Conservation (phyloP, 1,140 invertebrate genomes). For the Habropoda laboriosa region DNA sequence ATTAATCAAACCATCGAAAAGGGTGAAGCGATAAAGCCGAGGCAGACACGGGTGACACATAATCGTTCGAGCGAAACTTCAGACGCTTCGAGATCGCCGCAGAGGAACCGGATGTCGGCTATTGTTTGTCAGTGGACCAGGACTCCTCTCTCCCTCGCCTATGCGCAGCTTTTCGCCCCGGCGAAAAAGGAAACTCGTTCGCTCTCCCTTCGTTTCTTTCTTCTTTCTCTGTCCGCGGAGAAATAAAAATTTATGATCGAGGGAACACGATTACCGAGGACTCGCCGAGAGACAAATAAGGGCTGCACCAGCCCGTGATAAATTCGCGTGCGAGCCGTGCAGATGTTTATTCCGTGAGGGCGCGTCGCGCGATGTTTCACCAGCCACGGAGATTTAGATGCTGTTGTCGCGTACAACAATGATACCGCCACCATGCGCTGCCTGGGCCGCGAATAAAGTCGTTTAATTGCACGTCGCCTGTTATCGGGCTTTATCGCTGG, state of each 20-base stretch:
- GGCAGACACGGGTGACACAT: not conserved
- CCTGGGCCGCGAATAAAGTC: not conserved
- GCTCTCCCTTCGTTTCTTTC: not conserved
- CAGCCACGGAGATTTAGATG: slow-evolving; percentile 6
- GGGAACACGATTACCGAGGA: slow-evolving; percentile 1
- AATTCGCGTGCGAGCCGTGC: slow-evolving; percentile 1
- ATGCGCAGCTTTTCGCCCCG: not conserved
- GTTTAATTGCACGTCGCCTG: slow-evolving; percentile 4
- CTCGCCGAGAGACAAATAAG: not conserved
- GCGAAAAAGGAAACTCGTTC: not conserved
- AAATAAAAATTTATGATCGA: slow-evolving; percentile 29
- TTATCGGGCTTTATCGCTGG: slow-evolving; percentile 10
- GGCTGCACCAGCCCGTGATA: not conserved
- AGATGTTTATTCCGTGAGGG: slow-evolving; percentile 6
- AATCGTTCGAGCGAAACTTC: not conserved
- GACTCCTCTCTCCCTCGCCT: too few relatives aligned
- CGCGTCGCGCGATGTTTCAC: not conserved
- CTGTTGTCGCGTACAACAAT: not conserved
- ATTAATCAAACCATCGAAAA: not conserved
- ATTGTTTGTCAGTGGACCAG: not conserved
- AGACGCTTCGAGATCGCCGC: not conserved
- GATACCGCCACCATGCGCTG: too few relatives aligned
- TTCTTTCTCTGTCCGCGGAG: not conserved
- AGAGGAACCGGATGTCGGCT: not conserved
- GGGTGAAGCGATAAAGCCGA: not conserved